Base-by-base conservation (phyloP, 2,797 vertebrate genomes). In the Oophaga sylvatica region DNA sequence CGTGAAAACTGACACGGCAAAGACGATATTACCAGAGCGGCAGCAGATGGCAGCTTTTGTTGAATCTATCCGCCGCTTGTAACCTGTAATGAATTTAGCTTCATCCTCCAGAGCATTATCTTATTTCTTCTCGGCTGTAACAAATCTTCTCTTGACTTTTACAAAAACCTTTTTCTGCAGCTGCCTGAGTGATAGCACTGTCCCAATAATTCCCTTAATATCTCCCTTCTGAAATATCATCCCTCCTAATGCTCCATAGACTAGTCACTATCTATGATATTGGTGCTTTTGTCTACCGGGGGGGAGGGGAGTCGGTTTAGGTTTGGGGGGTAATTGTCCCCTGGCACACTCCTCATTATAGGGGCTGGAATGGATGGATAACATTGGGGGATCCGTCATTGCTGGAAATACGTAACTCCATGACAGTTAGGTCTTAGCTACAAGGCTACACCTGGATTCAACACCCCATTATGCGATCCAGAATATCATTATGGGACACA, bases 141-240 rank as follows among this genome's bases (percentile, higher is more conserved):
- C 78, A 71, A 83, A 83, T 70, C 81, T 70, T 45, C 65, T 56
- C 26, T 56, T 83, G 65, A 83, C 65, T 53, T 83, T 70, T 71
- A 53, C 53, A 29, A 53, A 82, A 70, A 70, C 45, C 65, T 71
- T 70, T 53, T 83, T 20, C 81, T 6, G 22, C 53, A 2, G 48
- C 67, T 35, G 31, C 45, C 65, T 31, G 65, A 83, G 67, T 16
- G 65, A 83, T 59, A 26, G 10, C 67, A 20, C n/a, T 41, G 81
- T 60, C 77, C 77, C 48, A 70, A 56, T 82, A 48, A 67, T 83
- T 20, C 35, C 26, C 45, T 26, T 70, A 70, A 68, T 68, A 56
- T 56, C 65, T 57, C 77, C 31, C 57, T 60, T 59, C 53, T 20
- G 77, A 60, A 80, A 80, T 60, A 60, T 62, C 78, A 35, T 17